A percentile compares a stretch with the other conserved stretches of the same genome.
phyloP scores from a whole-genome alignment of 2,797 vertebrate species.

The Sarcoramphus papa region DNA sequence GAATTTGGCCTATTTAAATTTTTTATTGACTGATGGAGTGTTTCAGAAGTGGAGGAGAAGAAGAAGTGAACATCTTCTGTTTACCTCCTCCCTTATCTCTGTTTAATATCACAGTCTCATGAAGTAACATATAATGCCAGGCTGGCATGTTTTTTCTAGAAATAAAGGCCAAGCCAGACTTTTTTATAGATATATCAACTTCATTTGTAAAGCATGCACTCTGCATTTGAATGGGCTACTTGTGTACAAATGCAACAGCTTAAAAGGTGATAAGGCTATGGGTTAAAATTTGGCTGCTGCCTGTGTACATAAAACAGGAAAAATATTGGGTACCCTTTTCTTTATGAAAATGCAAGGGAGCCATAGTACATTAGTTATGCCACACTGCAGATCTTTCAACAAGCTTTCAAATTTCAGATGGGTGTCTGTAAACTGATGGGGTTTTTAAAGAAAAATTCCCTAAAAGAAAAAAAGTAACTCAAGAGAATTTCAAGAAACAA shows the following conservation, averaged over 20 bases:
- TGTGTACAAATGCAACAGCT: neutral
- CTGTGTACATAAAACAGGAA: fast-evolving
- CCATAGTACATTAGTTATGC: neutral
- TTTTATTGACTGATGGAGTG: neutral
- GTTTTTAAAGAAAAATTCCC: neutral
- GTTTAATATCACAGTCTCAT: neutral
- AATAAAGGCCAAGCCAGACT: neutral
- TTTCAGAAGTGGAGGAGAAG: neutral
- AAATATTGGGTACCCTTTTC: neutral
- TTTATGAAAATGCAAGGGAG: neutral
- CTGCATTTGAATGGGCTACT: neutral
- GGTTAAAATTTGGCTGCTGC: neutral
- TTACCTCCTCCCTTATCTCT: neutral
- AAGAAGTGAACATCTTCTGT: neutral
- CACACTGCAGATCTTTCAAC: neutral
- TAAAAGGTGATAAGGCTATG: neutral
- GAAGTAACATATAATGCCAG: neutral
- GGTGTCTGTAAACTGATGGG: neutral
- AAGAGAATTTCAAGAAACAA: neutral
- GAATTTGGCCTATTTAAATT: neutral
- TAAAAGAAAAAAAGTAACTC: neutral
- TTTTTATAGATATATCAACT: neutral
- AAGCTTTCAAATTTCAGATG: neutral
- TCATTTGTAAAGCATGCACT: fast-evolving
- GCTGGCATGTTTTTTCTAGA: neutral